Evolutionary conservation across 2,113 vertebrate species (phyloP).

Genomic region (Phyllostomus discolor): DNA sequence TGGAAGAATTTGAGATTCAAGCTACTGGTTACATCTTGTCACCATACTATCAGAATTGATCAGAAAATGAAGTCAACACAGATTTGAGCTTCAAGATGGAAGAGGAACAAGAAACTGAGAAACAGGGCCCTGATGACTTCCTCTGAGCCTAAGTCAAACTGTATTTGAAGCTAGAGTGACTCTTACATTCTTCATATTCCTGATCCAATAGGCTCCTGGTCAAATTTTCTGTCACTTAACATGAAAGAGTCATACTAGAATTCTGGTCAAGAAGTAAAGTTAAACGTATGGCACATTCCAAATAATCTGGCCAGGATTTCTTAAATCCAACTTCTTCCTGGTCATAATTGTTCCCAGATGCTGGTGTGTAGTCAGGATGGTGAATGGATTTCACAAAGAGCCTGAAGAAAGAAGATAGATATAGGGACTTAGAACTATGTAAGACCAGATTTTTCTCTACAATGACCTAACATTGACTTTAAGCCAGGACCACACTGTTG

Average conservation of each 20-base stretch:
- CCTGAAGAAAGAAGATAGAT: background rate
- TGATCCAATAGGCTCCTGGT: background rate
- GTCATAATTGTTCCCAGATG: background rate
- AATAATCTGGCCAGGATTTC: background rate
- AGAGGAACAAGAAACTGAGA: background rate
- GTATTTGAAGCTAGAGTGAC: background rate
- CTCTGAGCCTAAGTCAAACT: background rate
- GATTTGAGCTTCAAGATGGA: background rate
- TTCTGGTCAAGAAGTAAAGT: background rate
- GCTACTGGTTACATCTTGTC: background rate
- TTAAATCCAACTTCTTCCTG: background rate
- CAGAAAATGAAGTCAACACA: background rate
- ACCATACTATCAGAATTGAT: background rate
- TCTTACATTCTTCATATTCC: background rate
- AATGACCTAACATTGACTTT: too few species aligned
- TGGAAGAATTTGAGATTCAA: background rate
- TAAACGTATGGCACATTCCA: background rate
- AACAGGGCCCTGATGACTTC: background rate
- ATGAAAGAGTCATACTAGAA: background rate
- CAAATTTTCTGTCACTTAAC: background rate
- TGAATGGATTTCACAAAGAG: background rate
- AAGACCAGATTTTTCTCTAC: background rate
- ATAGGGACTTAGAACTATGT: background rate
- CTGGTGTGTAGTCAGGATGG: background rate
- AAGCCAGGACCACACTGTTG: accelerated